Conservation (phyloP, 2,797 vertebrate genomes). For the Manis javanica region DNA sequence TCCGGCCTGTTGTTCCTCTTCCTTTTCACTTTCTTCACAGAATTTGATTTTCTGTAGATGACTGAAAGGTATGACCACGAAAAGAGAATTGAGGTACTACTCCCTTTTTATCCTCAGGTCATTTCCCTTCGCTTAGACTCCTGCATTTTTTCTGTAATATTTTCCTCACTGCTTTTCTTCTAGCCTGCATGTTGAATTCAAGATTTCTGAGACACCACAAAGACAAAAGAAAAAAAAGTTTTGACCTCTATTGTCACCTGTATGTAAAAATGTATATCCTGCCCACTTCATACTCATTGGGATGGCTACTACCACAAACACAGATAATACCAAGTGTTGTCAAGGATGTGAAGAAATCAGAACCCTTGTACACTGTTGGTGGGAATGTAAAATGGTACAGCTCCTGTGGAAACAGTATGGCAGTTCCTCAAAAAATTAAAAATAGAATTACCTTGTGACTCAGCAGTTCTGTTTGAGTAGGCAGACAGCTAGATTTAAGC, state of each 20-base stretch:
- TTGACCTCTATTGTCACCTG: background rate
- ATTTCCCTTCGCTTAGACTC: background rate
- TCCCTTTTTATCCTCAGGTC: background rate
- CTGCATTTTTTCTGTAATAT: background rate
- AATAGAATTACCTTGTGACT: background rate
- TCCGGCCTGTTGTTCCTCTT: background rate
- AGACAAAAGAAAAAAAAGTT: slow-evolving; percentile 27
- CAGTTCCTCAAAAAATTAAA: slow-evolving; percentile 16
- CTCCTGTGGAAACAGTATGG: background rate
- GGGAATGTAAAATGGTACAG: background rate
- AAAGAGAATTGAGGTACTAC: background rate
- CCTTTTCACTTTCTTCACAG: slow-evolving; percentile 23
- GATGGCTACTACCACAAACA: background rate
- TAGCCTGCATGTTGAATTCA: slow-evolving; percentile 12
- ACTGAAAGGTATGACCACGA: background rate
- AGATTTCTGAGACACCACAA: background rate
- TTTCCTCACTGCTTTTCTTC: slow-evolving; percentile 1
- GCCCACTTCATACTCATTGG: background rate
- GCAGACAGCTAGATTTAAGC: too few relatives aligned
- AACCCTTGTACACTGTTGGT: background rate
- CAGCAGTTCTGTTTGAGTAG: background rate
- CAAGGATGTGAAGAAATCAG: background rate
- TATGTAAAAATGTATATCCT: background rate
- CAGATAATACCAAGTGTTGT: background rate
- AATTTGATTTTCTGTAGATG: background rate